Percentiles rank a stretch among this genome's conserved stretches.
These are phyloP conservation scores for Hylyphantes graminicola DNA, from an alignment of 1,140 invertebrate genomes.

Conservation along the genomic window DNA sequence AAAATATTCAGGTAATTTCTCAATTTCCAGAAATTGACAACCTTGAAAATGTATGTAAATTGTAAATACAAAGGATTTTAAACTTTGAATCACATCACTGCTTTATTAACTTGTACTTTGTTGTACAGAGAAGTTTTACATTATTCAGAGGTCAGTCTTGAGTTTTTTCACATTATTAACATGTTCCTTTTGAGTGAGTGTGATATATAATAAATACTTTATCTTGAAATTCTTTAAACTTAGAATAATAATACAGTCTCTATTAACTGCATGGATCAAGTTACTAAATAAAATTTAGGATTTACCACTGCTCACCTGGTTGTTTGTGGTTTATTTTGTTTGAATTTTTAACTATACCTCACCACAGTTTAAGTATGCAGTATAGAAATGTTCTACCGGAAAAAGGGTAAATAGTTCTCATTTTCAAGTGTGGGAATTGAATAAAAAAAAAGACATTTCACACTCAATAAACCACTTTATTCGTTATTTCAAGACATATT, in stretches of 20 bases:
- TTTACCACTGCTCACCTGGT: conserved; percentile 24
- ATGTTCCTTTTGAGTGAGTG: conserved; percentile 20
- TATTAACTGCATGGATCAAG: conserved; percentile 54
- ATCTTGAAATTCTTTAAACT: conserved; percentile 29
- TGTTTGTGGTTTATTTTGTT: no score
- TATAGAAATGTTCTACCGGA: no score
- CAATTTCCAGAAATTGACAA: not conserved
- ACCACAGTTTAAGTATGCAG: no score
- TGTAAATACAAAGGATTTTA: conserved; percentile 58
- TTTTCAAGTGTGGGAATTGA: no score
- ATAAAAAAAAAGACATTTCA: no score
- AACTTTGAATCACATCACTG: conserved; percentile 36
- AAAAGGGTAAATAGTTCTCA: no score
- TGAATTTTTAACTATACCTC: no score
- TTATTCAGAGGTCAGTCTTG: conserved; percentile 12
- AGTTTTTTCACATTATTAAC: conserved; percentile 19
- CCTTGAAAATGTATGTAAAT: conserved; percentile 34
- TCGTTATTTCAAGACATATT: no score
- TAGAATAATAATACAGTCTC: conserved; percentile 21
- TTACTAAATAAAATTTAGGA: conserved; percentile 52
- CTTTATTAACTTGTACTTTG: conserved; percentile 45
- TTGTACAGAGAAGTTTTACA: conserved; percentile 49
- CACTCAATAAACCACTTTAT: no score
- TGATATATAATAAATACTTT: not conserved
- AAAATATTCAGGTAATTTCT: no score